Percentiles rank a stretch among this genome's conserved stretches.
Conservation (phyloP, 2,797 vertebrate species). For the Pangasius mekongensis region DNA sequence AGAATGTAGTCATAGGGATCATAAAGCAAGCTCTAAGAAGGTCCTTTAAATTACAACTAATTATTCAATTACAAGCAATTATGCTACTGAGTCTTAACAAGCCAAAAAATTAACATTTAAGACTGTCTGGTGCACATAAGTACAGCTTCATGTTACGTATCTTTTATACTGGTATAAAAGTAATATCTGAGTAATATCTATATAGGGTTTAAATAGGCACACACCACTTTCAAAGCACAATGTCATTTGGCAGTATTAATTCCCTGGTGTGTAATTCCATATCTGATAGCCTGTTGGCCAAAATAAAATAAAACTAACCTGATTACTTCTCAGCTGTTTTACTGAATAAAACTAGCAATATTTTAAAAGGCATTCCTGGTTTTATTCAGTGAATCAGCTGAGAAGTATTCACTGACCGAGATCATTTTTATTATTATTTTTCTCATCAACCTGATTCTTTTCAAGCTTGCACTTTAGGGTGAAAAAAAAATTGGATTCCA, state of each 20-base stretch:
- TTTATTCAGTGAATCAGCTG: background rate
- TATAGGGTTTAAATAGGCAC: background rate
- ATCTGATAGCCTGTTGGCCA: background rate
- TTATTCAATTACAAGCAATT: background rate
- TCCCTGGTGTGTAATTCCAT: background rate
- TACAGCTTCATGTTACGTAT: background rate
- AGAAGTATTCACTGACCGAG: background rate
- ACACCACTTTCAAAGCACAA: background rate
- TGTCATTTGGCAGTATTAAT: background rate
- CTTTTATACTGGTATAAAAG: background rate
- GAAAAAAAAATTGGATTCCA: conserved; percentile 1
- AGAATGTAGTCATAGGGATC: background rate
- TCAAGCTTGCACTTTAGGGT: background rate
- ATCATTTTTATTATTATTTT: background rate
- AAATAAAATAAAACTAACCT: background rate
- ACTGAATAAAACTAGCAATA: background rate
- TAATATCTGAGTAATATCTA: background rate
- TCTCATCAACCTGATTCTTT: background rate
- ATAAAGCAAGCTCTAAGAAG: background rate
- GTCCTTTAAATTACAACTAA: background rate
- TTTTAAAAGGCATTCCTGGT: background rate
- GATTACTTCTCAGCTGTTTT: background rate
- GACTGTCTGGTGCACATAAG: background rate
- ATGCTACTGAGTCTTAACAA: background rate
- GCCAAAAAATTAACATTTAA: background rate